Percentiles rank a stretch among this genome's conserved stretches.
Evolutionary conservation across 2,113 vertebrate species (phyloP).

Genomic region (Scytalopus superciliaris): DNA sequence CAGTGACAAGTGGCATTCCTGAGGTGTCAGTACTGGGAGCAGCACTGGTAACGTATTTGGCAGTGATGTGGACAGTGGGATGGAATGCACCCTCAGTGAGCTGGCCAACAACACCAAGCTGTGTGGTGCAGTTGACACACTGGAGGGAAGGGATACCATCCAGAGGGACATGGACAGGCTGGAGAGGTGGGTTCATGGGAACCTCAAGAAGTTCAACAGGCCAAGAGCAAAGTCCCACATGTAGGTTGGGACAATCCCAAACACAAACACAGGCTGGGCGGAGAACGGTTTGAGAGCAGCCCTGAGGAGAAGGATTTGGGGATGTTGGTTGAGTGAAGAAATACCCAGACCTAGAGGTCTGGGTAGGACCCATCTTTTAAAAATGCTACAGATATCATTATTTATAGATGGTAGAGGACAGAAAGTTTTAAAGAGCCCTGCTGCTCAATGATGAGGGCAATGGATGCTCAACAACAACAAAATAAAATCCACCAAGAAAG

Average conservation of each 20-base stretch:
- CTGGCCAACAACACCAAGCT: background rate
- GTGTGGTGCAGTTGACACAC: background rate
- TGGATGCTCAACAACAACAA: background rate
- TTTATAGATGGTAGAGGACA: background rate
- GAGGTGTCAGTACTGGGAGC: accelerated
- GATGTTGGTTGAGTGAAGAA: background rate
- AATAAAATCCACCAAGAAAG: background rate
- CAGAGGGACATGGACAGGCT: background rate
- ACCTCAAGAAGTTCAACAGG: background rate
- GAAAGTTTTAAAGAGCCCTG: background rate
- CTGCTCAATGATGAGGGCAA: background rate
- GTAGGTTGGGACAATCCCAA: background rate
- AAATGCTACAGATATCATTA: background rate
- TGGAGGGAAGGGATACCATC: background rate
- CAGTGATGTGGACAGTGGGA: background rate
- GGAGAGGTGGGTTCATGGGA: background rate
- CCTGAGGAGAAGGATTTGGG: background rate
- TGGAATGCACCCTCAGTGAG: background rate
- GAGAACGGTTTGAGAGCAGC: background rate
- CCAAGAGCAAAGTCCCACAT: background rate
- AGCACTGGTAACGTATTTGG: accelerated
- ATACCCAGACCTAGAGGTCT: background rate
- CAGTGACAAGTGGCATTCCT: background rate
- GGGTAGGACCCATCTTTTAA: background rate
- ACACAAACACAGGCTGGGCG: background rate